Evolutionary conservation across 2,888 invertebrate species (phyloP), one percentile per base, ranked within the genome.

Genomic region (Lasius fuliginosus): DNA sequence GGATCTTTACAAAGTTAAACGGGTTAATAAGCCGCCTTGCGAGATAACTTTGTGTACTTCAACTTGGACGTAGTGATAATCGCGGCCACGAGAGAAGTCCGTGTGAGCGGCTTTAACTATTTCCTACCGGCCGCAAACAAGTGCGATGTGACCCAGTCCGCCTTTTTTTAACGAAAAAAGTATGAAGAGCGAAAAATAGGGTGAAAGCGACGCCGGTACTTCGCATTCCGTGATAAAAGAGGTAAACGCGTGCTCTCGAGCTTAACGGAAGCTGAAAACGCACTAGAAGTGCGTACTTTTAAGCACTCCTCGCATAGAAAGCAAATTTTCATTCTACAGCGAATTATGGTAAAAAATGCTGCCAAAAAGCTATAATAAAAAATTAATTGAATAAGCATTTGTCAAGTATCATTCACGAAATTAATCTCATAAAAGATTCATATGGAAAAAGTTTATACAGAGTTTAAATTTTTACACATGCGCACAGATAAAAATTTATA

Each of bases 171-270:
- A 83, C 46, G n/a, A 69, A 79, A 79, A 79, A 81, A 81, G 74
- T 73, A 36, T 74, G 36, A 79, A 74, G 53, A 71, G 84, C 40
- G 49, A 84, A 62, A 85, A 69, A 83, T 58, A 68, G 60, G 67
- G 73, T 82, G 84, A 83, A 88, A 83, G 81, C 64, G 86, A 65
- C 79, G 86, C 49, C 71, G 82, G 83, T 76, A 84, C 86, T 91
- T 87, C 85, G 86, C 89, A 90, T 92, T 89, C 85, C 85, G 87
- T 87, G 90, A 82, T 92, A 92, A 92, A 92, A 92, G 87, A 90
- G 92, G 89, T 92, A 91, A 92, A 92, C 90, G 91, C 89, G 33
- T 86, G 84, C 89, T 73, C 89, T 91, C 85, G 83, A 89, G 86
- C 85, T 90, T 87, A 89, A 76, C 85, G 82, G 71, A 89, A 71